Conservation (phyloP, 2,888 invertebrate species). For the Pyrgus malvae region DNA sequence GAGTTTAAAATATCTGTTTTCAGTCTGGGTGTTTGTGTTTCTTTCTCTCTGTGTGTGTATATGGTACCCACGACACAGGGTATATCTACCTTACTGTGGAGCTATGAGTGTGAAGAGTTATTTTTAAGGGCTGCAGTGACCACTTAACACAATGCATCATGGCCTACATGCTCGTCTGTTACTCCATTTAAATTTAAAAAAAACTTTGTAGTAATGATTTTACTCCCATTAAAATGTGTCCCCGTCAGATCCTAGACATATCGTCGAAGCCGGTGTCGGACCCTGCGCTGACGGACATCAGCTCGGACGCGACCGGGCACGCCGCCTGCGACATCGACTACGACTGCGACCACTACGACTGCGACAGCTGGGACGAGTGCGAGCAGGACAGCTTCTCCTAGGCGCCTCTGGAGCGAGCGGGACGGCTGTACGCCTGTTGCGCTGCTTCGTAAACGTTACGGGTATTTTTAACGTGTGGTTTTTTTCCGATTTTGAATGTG, state of each 20-base stretch:
- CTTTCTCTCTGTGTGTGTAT: too few species aligned
- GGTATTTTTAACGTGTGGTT: neutral
- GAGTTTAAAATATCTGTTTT: too few species aligned
- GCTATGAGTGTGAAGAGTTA: too few species aligned
- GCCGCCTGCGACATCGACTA: conserved; percentile 79
- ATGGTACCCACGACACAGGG: too few species aligned
- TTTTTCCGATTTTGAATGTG: neutral
- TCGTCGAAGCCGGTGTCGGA: conserved; percentile 79
- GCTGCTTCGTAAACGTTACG: neutral
- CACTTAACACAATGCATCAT: too few species aligned
- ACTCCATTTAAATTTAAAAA: too few species aligned
- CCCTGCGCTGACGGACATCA: conserved; percentile 74
- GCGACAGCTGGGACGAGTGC: conserved; percentile 80
- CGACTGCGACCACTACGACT: conserved; percentile 75
- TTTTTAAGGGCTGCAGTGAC: too few species aligned
- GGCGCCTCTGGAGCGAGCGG: conserved; percentile 15
- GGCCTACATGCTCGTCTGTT: too few species aligned
- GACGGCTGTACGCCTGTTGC: conserved; percentile 5
- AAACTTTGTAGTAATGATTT: too few species aligned
- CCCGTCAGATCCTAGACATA: conserved; percentile 69
- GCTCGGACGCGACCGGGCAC: conserved; percentile 78
- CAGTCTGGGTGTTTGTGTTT: too few species aligned
- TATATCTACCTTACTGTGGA: too few species aligned
- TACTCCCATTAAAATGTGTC: neutral
- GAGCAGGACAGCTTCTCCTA: conserved; percentile 80